These are phyloP conservation scores for Chelon labrosus DNA, from an alignment of 2,797 vertebrate species.

Conservation along the genomic window DNA sequence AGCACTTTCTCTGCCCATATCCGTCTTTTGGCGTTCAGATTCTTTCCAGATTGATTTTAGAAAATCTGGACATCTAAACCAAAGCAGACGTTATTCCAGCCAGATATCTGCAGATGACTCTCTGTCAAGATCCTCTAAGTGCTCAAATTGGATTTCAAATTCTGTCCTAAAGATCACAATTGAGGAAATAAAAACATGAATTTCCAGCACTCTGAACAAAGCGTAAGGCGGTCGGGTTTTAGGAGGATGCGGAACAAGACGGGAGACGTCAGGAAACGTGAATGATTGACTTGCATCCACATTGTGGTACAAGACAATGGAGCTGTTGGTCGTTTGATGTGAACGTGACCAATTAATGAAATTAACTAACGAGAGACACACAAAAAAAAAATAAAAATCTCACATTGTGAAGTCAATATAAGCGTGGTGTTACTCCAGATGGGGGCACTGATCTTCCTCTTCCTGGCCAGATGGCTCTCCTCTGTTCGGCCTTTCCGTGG, in stretches of 20 bases:
- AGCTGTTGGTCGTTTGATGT: background rate
- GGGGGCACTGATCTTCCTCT: background rate
- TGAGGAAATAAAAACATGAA: too few species aligned
- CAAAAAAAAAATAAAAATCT: background rate
- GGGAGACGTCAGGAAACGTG: background rate
- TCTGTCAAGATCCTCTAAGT: too few species aligned
- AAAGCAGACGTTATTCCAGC: too few species aligned
- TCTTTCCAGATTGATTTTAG: too few species aligned
- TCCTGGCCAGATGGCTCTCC: background rate
- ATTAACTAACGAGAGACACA: background rate
- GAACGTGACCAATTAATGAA: background rate
- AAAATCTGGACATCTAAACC: too few species aligned
- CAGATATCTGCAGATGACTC: too few species aligned
- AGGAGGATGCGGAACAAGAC: background rate
- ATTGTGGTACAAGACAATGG: slow-evolving; percentile 1
- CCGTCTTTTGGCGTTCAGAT: too few species aligned
- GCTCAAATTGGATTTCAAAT: too few species aligned
- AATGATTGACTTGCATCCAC: slow-evolving; percentile 4
- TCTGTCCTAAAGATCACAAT: too few species aligned
- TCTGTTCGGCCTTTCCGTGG: background rate
- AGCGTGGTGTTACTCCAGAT: background rate
- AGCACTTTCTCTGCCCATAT: background rate
- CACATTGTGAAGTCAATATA: too few species aligned
- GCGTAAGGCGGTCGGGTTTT: background rate
- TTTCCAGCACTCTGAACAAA: too few species aligned